These are phyloP conservation scores for Mormyrus proboscirostris DNA, from an alignment of 2,797 vertebrate genomes.

Conservation along the genomic window DNA sequence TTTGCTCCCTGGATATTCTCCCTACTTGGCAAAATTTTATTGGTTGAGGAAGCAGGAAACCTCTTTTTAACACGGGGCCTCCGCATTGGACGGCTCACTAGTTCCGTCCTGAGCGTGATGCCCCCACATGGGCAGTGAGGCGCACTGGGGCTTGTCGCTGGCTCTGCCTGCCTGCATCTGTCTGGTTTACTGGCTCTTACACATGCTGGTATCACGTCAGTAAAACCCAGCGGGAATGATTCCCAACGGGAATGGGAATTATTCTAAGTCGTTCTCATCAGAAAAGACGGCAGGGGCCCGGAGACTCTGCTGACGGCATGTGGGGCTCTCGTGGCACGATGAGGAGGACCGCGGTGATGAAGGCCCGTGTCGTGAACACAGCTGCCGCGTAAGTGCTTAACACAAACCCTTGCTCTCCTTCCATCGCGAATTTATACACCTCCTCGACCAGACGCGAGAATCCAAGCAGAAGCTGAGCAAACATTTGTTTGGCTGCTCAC, in stretches of 20 bases:
- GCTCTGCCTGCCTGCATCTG: not conserved
- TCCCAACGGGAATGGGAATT: not conserved
- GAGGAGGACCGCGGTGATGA: not conserved
- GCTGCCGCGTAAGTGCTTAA: not conserved
- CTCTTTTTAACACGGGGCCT: constrained; percentile 18
- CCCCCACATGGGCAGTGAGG: not conserved
- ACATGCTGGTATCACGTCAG: not conserved
- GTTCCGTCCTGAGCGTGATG: not conserved
- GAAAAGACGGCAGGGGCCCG: not conserved
- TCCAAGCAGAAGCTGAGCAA: not conserved
- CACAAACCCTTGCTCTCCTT: not conserved
- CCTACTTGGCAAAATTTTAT: constrained; percentile 30
- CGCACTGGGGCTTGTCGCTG: not conserved
- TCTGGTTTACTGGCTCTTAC: constrained; percentile 10
- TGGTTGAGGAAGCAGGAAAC: constrained; percentile 34
- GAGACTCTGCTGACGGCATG: not conserved
- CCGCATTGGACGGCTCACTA: not conserved
- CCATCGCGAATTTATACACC: not conserved
- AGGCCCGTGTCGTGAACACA: not conserved
- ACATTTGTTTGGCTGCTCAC: not conserved
- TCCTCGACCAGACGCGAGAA: not conserved
- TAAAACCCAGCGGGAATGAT: not conserved
- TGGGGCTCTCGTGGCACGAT: not conserved
- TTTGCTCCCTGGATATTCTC: constrained; percentile 29
- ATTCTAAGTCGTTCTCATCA: not conserved